phyloP scores from a whole-genome alignment of 2,888 invertebrate species.

The Lasioglossum villosulum region DNA sequence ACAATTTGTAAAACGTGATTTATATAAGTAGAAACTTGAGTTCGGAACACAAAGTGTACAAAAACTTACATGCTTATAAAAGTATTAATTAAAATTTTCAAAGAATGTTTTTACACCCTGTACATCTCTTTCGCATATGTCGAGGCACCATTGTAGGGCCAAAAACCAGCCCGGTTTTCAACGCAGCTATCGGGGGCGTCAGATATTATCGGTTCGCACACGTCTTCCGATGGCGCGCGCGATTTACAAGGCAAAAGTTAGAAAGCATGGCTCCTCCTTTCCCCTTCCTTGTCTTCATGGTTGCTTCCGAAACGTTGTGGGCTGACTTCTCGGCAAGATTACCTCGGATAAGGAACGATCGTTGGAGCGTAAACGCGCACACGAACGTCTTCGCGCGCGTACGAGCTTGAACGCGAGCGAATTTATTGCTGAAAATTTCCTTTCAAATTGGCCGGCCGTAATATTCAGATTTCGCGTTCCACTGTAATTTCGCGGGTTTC shows the following conservation, averaged over 20 bases:
- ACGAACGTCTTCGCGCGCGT: neutral
- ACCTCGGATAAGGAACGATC: slow-evolving; percentile 18
- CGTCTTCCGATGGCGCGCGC: slow-evolving; percentile 40
- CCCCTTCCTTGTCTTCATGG: slow-evolving; percentile 29
- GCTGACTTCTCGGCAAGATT: slow-evolving; percentile 25
- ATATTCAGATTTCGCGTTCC: neutral
- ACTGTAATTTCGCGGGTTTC: slow-evolving; percentile 1
- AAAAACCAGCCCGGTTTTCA: slow-evolving; percentile 28
- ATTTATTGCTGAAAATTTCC: slow-evolving; percentile 6
- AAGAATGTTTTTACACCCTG: no score
- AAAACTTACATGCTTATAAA: no score
- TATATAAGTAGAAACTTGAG: no score
- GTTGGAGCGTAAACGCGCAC: slow-evolving; percentile 16
- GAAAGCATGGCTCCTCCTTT: slow-evolving; percentile 69
- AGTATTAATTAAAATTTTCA: no score
- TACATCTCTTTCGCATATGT: neutral
- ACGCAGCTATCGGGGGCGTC: slow-evolving; percentile 15
- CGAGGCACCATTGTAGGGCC: neutral
- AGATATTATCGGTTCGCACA: slow-evolving; percentile 37
- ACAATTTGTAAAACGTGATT: no score
- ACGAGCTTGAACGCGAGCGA: neutral
- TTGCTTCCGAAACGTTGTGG: slow-evolving; percentile 57
- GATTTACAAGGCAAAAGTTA: slow-evolving; percentile 67
- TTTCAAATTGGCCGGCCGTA: neutral
- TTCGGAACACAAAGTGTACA: no score